Percentiles rank a stretch among this genome's conserved stretches.
Evolutionary conservation across 2,113 vertebrate genomes (phyloP).

Genomic region (Collichthys lucidus): DNA sequence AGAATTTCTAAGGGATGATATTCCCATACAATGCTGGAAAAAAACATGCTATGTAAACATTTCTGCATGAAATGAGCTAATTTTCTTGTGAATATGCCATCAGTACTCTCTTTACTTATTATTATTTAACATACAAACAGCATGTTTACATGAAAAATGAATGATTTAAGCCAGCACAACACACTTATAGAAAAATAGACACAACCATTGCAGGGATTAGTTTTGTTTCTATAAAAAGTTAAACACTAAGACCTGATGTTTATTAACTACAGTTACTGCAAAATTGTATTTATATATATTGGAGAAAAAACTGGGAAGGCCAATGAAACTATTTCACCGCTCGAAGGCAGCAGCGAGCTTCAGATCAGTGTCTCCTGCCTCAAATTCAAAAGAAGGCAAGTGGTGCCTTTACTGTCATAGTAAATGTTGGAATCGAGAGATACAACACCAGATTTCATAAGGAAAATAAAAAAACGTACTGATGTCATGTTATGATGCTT

Average conservation of each 20-base stretch:
- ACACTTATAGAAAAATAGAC: no score
- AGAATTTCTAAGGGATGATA: no score
- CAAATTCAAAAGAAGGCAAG: not conserved
- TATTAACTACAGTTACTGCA: no score
- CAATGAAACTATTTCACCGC: conserved; percentile 3
- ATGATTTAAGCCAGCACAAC: no score
- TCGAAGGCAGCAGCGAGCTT: conserved; percentile 48
- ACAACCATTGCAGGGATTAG: no score
- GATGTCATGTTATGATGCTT: no score
- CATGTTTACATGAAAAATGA: not conserved
- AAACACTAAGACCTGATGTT: no score
- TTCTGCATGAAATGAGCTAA: not conserved
- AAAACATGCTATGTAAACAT: not conserved
- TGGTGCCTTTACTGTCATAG: not conserved
- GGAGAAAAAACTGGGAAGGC: no score
- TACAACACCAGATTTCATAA: not conserved
- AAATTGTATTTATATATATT: no score
- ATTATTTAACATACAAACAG: not conserved
- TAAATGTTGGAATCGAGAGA: accelerated
- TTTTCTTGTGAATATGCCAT: not conserved
- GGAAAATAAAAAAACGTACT: not conserved
- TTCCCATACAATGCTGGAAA: not conserved
- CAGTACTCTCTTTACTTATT: not conserved
- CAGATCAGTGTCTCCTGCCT: not conserved
- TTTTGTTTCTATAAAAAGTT: no score